Conservation (phyloP, 2,113 vertebrate genomes). For the Todiramphus saurophagus region DNA sequence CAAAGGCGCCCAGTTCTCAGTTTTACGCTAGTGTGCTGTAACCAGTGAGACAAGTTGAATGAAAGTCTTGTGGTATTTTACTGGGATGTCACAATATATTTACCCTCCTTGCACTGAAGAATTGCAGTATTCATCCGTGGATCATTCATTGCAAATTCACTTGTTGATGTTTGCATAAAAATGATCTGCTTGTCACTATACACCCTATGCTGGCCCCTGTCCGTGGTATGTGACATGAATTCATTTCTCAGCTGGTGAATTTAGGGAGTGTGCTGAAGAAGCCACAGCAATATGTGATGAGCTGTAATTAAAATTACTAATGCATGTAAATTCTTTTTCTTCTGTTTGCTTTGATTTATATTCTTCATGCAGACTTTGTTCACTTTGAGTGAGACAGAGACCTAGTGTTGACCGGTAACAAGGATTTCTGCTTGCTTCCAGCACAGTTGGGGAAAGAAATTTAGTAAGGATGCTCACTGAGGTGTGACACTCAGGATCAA, state of each 20-base stretch:
- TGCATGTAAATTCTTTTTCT: neutral
- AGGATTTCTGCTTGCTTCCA: neutral
- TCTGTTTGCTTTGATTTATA: neutral
- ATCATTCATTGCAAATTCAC: neutral
- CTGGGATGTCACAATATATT: neutral
- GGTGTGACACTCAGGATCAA: neutral
- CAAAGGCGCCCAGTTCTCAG: neutral
- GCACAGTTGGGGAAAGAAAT: neutral
- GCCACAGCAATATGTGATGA: neutral
- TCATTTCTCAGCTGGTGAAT: neutral
- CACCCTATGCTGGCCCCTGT: neutral
- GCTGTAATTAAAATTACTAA: constrained; percentile 34
- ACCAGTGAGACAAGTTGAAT: neutral
- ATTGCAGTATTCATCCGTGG: neutral
- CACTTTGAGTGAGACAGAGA: neutral
- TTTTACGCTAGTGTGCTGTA: neutral
- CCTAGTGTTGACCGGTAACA: neutral
- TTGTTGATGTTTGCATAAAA: neutral
- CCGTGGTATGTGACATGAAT: neutral
- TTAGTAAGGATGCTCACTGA: neutral
- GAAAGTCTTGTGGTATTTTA: neutral
- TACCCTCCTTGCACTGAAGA: neutral
- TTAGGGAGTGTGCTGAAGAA: neutral
- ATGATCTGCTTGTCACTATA: neutral
- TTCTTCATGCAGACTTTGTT: neutral